Evolutionary conservation across 1,140 invertebrate species (phyloP).

Genomic region (Cyphomyrmex costatus): DNA sequence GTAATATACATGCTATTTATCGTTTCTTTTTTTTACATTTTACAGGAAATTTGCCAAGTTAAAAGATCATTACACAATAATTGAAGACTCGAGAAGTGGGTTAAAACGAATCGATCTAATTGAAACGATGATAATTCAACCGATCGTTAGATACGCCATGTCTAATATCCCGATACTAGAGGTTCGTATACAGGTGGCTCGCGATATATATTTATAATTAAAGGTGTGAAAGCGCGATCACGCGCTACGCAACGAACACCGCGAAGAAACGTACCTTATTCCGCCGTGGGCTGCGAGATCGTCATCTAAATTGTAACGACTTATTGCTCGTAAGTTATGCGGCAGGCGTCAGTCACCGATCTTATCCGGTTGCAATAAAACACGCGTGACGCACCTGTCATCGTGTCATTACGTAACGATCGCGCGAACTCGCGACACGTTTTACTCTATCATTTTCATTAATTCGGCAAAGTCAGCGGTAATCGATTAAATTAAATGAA

Average conservation of each 20-base stretch:
- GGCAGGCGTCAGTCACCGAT: conserved; percentile 66
- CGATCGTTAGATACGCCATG: conserved; percentile 41
- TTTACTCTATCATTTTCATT: conserved; percentile 24
- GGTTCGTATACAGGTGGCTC: not conserved
- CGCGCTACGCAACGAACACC: conserved; percentile 19
- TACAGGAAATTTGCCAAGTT: not conserved
- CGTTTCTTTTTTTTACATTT: conserved; percentile 35
- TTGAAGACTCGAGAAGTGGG: conserved; percentile 2
- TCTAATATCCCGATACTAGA: conserved; percentile 28
- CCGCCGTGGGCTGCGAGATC: conserved; percentile 66
- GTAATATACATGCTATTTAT: not conserved
- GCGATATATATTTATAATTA: conserved; percentile 51
- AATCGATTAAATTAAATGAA: conserved; percentile 61
- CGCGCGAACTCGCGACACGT: conserved; percentile 39
- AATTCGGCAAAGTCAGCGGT: conserved; percentile 33
- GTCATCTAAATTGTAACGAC: conserved; percentile 73
- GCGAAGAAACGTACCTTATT: conserved; percentile 47
- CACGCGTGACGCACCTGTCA: conserved; percentile 73
- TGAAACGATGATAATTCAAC: conserved; percentile 11
- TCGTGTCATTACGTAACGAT: conserved; percentile 69
- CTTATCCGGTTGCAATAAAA: conserved; percentile 72
- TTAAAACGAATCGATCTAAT: conserved; percentile 41
- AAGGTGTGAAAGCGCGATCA: conserved; percentile 54
- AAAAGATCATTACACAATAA: conserved; percentile 23
- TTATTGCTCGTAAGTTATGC: conserved; percentile 60